A percentile compares a stretch with the other conserved stretches of the same genome.
phyloP scores from a whole-genome alignment of 2,888 invertebrate species.

The Platycheirus albimanus region DNA sequence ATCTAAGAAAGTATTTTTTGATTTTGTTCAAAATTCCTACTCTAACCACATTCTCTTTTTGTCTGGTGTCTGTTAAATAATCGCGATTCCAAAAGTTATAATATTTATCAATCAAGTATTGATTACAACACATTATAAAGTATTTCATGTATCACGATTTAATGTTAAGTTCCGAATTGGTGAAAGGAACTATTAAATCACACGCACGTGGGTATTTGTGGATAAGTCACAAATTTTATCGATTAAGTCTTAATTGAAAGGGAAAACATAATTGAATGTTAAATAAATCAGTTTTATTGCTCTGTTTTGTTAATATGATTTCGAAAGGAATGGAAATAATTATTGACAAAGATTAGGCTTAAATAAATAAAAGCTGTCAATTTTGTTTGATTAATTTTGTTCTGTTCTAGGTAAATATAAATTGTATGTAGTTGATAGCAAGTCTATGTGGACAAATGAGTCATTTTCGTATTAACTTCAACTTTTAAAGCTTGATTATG shows the following conservation, averaged over 20 bases:
- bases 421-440: too few relatives aligned
- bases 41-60: too few relatives aligned
- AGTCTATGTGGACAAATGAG: too few relatives aligned
- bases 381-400: too few relatives aligned
- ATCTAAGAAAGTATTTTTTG: too few relatives aligned
- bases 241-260: conserved; percentile 28
- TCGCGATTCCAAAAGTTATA: neutral
- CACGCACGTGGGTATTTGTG: conserved; percentile 8
- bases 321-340: neutral
- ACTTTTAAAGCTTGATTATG: too few relatives aligned
- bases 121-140: neutral
- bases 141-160: conserved; percentile 30
- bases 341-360: neutral
- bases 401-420: too few relatives aligned
- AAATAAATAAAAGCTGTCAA: too few relatives aligned
- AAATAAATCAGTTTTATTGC: conserved; percentile 33
- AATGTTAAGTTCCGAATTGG: conserved; percentile 4
- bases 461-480: too few relatives aligned
- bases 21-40: too few relatives aligned
- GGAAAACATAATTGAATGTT: conserved; percentile 18
- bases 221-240: conserved; percentile 11
- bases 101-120: conserved; percentile 23
- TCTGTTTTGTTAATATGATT: neutral
- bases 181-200: conserved; percentile 41
- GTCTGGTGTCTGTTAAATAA: neutral